A percentile compares a stretch with the other conserved stretches of the same genome.
phyloP scores from a whole-genome alignment of 2,797 vertebrate species.

The Sebastolobus altivelis region DNA sequence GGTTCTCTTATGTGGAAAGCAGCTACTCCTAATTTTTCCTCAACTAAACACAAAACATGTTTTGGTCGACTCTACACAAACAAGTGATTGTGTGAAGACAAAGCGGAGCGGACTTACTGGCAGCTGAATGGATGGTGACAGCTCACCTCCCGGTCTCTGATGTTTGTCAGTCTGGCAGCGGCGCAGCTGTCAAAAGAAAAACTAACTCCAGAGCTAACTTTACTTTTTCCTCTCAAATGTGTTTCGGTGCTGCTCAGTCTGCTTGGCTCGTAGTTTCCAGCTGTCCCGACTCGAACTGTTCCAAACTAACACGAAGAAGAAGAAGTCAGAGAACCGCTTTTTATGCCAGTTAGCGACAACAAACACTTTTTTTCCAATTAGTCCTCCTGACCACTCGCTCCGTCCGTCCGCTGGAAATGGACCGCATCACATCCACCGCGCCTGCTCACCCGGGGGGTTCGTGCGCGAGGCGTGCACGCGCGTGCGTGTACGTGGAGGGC shows the following conservation, averaged over 20 bases:
- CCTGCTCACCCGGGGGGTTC: slow-evolving; percentile 14
- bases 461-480: neutral
- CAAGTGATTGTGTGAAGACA: neutral
- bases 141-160: slow-evolving; percentile 63
- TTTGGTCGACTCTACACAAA: neutral
- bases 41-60: neutral
- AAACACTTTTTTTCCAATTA: slow-evolving; percentile 5
- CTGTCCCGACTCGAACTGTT: neutral
- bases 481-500: slow-evolving; percentile 7
- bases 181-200: slow-evolving; percentile 69
- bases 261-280: neutral
- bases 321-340: neutral
- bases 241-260: neutral
- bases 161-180: slow-evolving; percentile 46
- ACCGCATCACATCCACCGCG: slow-evolving; percentile 30
- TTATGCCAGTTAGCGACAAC: neutral
- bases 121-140: slow-evolving; percentile 68
- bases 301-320: neutral
- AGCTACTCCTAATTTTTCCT: neutral
- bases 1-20: neutral
- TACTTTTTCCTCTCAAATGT: neutral
- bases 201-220: slow-evolving; percentile 10
- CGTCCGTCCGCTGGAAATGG: slow-evolving; percentile 15
- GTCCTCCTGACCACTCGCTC: slow-evolving; percentile 16
- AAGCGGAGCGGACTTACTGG: slow-evolving; percentile 48